These are phyloP conservation scores for Meta bourneti DNA, from an alignment of 2,888 invertebrate genomes.

Conservation along the genomic window DNA sequence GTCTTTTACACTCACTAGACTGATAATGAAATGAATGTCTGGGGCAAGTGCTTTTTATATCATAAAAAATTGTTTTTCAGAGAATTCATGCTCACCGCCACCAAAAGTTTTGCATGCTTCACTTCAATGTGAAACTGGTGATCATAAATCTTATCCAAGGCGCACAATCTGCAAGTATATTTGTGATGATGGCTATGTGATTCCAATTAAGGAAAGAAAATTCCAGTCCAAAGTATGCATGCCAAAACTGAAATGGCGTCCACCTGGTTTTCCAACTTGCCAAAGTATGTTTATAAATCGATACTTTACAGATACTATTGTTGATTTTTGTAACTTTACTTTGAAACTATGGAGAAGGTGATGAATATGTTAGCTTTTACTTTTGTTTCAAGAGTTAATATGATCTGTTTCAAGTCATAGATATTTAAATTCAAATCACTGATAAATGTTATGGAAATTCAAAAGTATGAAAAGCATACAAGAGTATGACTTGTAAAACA, in stretches of 20 bases:
- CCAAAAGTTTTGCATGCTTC: conserved; percentile 19
- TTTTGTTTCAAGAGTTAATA: too few species aligned
- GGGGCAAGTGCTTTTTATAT: too few species aligned
- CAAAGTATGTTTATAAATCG: conserved; percentile 29
- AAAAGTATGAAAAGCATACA: too few species aligned
- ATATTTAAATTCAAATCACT: too few species aligned
- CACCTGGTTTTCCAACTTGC: conserved; percentile 36
- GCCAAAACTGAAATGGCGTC: conserved; percentile 51
- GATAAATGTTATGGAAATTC: too few species aligned
- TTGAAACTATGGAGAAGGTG: too few species aligned
- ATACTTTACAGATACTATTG: too few species aligned
- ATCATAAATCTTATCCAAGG: conserved; percentile 1
- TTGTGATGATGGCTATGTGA: conserved; percentile 44
- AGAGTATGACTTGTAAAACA: too few species aligned
- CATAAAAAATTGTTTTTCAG: not conserved
- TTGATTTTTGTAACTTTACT: not conserved
- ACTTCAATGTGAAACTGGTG: conserved; percentile 27
- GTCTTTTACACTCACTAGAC: too few species aligned
- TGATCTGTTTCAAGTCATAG: too few species aligned
- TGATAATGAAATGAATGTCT: too few species aligned
- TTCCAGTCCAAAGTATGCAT: conserved; percentile 19
- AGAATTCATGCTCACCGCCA: conserved; percentile 37
- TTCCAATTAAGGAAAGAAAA: conserved; percentile 35
- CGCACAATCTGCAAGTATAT: conserved; percentile 59
- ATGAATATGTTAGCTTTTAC: too few species aligned